Conservation (phyloP, 2,797 vertebrate species). For the Clarias platycephalus region DNA sequence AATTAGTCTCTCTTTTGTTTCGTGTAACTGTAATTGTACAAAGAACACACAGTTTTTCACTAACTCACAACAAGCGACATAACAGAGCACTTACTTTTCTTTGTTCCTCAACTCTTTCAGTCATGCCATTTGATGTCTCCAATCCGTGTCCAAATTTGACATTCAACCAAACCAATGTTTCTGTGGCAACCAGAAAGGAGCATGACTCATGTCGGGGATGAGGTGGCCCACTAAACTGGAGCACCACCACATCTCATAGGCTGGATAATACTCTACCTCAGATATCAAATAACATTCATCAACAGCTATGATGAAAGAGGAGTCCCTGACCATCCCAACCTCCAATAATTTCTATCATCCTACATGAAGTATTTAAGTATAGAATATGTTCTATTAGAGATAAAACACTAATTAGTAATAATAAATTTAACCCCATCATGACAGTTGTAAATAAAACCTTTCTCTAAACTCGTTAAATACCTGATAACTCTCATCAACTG, state of each 20-base stretch:
- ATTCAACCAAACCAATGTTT: constrained; percentile 58
- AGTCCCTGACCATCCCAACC: background rate
- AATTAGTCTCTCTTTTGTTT: background rate
- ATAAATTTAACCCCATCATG: background rate
- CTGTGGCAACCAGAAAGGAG: constrained; percentile 56
- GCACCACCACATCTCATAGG: constrained; percentile 29
- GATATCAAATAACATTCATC: constrained; percentile 21
- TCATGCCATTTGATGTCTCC: constrained; percentile 10
- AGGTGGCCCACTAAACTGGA: constrained; percentile 45
- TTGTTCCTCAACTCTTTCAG: background rate
- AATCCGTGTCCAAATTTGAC: constrained; percentile 51
- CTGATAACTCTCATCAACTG: no score
- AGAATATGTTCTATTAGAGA: background rate
- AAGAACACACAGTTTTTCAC: background rate
- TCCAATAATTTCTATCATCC: background rate
- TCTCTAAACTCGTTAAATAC: background rate
- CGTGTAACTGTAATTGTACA: background rate
- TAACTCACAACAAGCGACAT: background rate
- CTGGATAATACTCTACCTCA: constrained; percentile 17
- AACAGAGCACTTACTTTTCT: background rate
- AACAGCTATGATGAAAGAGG: background rate
- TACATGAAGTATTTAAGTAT: background rate
- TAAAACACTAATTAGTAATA: background rate
- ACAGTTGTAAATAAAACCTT: background rate
- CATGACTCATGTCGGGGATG: constrained; percentile 53